Evolutionary conservation across 2,797 vertebrate genomes (phyloP).

Genomic region (Kryptolebias ocellatus): DNA sequence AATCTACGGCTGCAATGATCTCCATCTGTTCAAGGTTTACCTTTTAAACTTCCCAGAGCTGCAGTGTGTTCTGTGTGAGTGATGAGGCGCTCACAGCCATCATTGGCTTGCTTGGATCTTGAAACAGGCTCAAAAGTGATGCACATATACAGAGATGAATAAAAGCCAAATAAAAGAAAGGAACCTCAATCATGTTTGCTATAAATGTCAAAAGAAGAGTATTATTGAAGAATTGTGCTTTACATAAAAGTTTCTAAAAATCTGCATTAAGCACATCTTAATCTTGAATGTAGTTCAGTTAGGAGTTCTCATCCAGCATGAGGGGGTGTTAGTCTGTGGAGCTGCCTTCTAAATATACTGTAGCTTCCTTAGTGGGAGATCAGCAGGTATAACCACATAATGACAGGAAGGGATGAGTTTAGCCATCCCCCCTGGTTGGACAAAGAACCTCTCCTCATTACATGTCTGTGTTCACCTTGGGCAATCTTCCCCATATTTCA

Average conservation of each 20-base stretch:
- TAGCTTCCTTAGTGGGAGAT: conserved; percentile 26
- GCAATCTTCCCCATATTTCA: too few relatives aligned
- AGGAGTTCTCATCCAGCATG: too few relatives aligned
- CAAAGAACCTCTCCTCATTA: conserved; percentile 13
- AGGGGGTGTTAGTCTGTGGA: conserved; percentile 17
- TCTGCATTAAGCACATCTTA: conserved; percentile 4
- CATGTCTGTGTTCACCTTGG: conserved; percentile 18
- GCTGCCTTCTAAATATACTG: conserved; percentile 30
- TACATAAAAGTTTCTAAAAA: conserved; percentile 13
- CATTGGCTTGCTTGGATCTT: conserved; percentile 19
- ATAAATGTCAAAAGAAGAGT: conserved; percentile 13
- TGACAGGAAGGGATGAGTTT: conserved; percentile 63
- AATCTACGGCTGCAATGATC: conserved; percentile 17
- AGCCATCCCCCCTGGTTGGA: conserved; percentile 30
- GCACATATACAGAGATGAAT: conserved; percentile 22
- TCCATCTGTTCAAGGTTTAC: conserved; percentile 64
- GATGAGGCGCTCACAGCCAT: conserved; percentile 45
- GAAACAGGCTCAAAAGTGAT: conserved; percentile 27
- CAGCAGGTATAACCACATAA: conserved; percentile 56
- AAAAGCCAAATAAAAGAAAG: conserved; percentile 28
- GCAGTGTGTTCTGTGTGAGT: conserved; percentile 25
- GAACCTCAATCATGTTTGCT: conserved; percentile 1
- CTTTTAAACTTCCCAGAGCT: conserved; percentile 37
- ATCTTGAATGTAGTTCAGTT: conserved; percentile 10
- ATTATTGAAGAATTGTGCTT: conserved; percentile 14